Base-by-base conservation (phyloP, 2,797 vertebrate genomes). In the Macropodus opercularis region DNA sequence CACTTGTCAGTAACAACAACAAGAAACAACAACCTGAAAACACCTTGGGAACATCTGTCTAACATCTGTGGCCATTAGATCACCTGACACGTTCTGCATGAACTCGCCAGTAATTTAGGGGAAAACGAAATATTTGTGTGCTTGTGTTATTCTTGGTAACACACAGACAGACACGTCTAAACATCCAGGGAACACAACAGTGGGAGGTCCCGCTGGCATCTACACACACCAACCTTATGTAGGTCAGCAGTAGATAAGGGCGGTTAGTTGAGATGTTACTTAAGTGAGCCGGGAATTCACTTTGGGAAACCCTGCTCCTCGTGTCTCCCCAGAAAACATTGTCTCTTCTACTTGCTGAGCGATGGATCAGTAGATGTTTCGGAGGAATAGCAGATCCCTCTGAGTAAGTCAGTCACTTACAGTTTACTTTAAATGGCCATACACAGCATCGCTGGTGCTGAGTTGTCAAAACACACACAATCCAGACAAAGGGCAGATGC, bases 1-100 rank as follows among this genome's bases (percentile, higher is more conserved):
- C 69, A 72, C 75, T 78, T 82, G 75, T 73, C 66, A 58, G 40
- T 40, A 69, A 51, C 40, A 69, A 41, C 27, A 56, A n/a, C n/a
- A n/a, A 58, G 40, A 36, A 69, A 51, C 40, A 69, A 41, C 27
- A 56, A 68, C n/a, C 63, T 6, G 58, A 19, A 26, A 34, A 35
- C 13, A 24, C 13, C 34, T 35, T 23, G 24, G 48, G 58, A 68
- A 57, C 12, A 4, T 59, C 23, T 29, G 34, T 39, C 36, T 69
- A 68, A 60, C 8, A 4, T 59, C 23, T 24, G 34, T 39, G 43
- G 63, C 64, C 49, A 59, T 54, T 44, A 43, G 41, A 62, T 62
- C 61, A 57, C 23, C 42, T 64, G 54, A 44, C 19, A 22, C 10
- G 23, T 36, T 63, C 40, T 56, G 48, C 58, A 32, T 35, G 19